Conservation (phyloP, 2,797 vertebrate species). For the Sebastes vulpes region DNA sequence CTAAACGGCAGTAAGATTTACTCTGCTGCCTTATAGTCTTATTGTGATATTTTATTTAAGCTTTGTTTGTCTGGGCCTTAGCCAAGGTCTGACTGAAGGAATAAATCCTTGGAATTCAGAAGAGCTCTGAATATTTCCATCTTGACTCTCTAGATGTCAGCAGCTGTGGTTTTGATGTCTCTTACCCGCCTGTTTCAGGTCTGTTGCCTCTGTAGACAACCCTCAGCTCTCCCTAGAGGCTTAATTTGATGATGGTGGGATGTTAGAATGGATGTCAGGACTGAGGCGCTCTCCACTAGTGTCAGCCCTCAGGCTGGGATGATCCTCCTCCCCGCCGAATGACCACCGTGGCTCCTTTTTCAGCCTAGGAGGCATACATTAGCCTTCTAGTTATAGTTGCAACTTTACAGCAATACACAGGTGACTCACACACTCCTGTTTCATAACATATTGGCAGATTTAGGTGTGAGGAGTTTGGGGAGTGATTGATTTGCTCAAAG, state of each 20-base stretch:
- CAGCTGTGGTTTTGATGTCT: slow-evolving; percentile 17
- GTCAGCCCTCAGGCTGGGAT: slow-evolving; percentile 22
- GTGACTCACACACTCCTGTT: not conserved
- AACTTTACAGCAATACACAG: not conserved
- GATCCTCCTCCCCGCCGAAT: slow-evolving; percentile 15
- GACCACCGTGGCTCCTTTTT: slow-evolving; percentile 12
- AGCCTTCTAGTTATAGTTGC: not conserved
- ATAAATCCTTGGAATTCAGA: not conserved
- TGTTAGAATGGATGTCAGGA: slow-evolving; percentile 48
- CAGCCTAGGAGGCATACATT: slow-evolving; percentile 2
- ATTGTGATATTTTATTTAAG: not conserved
- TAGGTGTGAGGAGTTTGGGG: slow-evolving; percentile 2
- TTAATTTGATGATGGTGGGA: slow-evolving; percentile 64
- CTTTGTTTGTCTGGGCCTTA: not conserved
- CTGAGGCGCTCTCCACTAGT: slow-evolving; percentile 16
- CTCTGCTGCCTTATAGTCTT: not conserved
- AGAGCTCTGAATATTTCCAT: slow-evolving; percentile 12
- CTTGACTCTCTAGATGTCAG: slow-evolving; percentile 28
- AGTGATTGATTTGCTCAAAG: not conserved
- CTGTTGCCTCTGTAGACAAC: slow-evolving; percentile 40
- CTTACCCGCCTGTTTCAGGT: slow-evolving; percentile 43
- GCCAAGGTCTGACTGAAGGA: not conserved
- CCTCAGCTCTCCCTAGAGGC: slow-evolving; percentile 34
- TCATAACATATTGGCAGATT: slow-evolving; percentile 10
- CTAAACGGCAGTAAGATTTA: not conserved